Base-by-base conservation (phyloP, 2,797 vertebrate species). In the Schizopygopsis pylzovi region DNA sequence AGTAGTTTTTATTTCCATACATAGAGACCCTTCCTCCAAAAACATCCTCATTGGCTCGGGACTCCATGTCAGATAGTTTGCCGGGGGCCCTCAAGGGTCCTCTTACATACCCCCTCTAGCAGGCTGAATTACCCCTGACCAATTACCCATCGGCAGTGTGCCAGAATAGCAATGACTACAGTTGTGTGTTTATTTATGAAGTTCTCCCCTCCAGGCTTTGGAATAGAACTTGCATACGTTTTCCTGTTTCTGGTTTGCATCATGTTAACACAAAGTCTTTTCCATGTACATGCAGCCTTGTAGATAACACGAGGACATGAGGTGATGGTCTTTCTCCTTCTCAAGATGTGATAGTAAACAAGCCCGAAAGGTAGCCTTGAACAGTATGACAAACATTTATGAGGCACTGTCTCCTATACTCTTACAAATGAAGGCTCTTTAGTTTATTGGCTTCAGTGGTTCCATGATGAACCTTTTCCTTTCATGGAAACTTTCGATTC, bases 51-150 rank as follows among this genome's bases (percentile, higher is more conserved):
- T 82, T 89, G 87, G 88, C 87, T 63, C 70, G 54, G 52, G 82
- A 1, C 79, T 82, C 78, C 59, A 54, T 90, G 84, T 88, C 88
- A 88, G 80, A 85, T 47, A 84, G 87, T 61, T 78, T 81, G 85
- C 43, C 71, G 16, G 84, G 67, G 87, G 84, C 85, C 75, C 82
- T 90, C 89, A 80, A 80, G 89, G 84, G 86, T 87, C 86, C 76
- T 89, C 86, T 90, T 88, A 90, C 82, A 86, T 90, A 72, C 86
- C 81, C 59, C 65, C 82, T 87, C 68, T 83, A 82, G 76, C 83
- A 85, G 82, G 72, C 79, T 49, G 86, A 90, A 90, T 89, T 90
- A 89, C 75, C 86, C 73, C 89, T 86, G 86, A 83, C 87, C 88
- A 90, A 89, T 89, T 90, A 90, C 63, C 75, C 49, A 76, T 78